Base-by-base conservation (phyloP, 2,888 invertebrate species). In the Blera fallax region DNA sequence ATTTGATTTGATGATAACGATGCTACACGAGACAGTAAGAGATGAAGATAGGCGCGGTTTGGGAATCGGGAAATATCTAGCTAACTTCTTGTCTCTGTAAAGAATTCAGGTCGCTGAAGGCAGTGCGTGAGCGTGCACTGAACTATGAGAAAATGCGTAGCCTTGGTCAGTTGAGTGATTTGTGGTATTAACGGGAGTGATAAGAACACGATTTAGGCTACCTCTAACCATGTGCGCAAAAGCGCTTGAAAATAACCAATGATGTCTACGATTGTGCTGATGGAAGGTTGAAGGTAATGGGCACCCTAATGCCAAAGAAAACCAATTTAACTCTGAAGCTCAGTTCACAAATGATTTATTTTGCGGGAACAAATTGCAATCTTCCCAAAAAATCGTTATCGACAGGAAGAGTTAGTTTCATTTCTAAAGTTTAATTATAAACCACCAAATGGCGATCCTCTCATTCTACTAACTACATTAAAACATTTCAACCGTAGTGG, bases 1-100 rank as follows among this genome's bases (percentile, higher is more conserved):
- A 69, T 84, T 84, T 73, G 58, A n/a, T 84, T 79, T 14, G 11
- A 27, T 34, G 83, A 84, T 84, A 79, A 74, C 48, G 48, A 74
- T 48, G 48, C 40, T 65, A 45, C 67, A 73, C 54, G 67, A 73
- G 73, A 29, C 76, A 60, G 58, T 29, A 14, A 32, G 24, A 45
- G 5, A 70, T 8, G 62, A 37, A 37, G 1, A 60, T 24, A n/a
- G n/a, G 21, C 7, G 11, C 21, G 54, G 21, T 34, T 29, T 29
- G 29, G 2, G 11, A 11, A 48, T 21, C n/a, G 18, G 48, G 65
- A 48, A 65, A 52, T 62, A 40, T n/a, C 14, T 37, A 7, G 21
- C 34, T 64, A 52, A 29, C 14, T 82, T 67, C 67, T 67, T 74
- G 56, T 5, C 27, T 32, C 11, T 43, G 34, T 54, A 29, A 43